Evolutionary conservation across 1,140 invertebrate species (phyloP), one percentile per base, ranked within the genome.

Genomic region (Odontomachus brunneus): DNA sequence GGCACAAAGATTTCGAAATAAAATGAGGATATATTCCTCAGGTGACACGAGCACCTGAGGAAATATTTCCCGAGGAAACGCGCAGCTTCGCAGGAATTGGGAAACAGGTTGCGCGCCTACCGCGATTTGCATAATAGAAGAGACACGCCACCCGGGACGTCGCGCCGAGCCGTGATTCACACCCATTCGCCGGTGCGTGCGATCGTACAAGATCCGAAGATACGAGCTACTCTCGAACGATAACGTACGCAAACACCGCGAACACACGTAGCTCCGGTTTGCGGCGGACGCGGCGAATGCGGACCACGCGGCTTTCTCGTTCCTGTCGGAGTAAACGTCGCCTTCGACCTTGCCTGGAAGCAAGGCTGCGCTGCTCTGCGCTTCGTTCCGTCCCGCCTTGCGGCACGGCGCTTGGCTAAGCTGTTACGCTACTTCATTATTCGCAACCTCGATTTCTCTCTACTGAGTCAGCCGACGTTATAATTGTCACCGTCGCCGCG

Each of bases 401-500:
- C n/a, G n/a, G n/a, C n/a, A 29, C 19, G 55, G 51, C 49, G n/a
- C 33, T 48, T 19, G 62, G 63, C 9, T 44, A 49, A 51, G 75
- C 75, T 22, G 65, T 26, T 51, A 48, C n/a, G 14, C 14, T 26
- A 44, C 57, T 83, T 78, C 74, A 24, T 55, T 78, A 83, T 86
- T 71, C 51, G 57, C 29, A 86, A 60, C 66, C 80, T 86, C 48
- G 60, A 83, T 78, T 83, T 78, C 33, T 78, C 33, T 44, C 55
- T 44, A 19, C 48, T 38, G 17, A 44, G 72, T 85, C 48, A 65
- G 33, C 17, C 44, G 24, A 24, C 44, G 48, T 38, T 67, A 22
- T 48, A 57, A 69, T 80, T 69, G 60, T 48, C 63, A 7, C 38
- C 38, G 9, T 11, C 9, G 38, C 9, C 38, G 38, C 38, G 4